A percentile compares a stretch with the other conserved stretches of the same genome.
Evolutionary conservation across 2,113 vertebrate species (phyloP).

Genomic region (Eupsittula cactorum): DNA sequence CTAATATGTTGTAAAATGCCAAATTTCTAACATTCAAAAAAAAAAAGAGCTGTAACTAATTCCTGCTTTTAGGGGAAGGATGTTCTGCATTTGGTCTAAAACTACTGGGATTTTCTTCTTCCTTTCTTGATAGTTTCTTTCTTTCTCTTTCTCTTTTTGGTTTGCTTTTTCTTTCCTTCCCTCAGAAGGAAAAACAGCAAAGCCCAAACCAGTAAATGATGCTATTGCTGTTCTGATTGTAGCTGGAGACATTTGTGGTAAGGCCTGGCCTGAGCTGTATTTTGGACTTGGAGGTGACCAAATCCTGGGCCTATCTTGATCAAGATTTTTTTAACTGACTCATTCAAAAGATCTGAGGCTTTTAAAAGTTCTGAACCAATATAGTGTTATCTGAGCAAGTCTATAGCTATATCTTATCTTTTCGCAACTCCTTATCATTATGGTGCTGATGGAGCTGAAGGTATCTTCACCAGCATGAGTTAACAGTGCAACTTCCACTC

Average conservation of each 20-base stretch:
- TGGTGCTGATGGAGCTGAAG: not conserved
- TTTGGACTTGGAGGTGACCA: not conserved
- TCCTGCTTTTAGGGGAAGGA: not conserved
- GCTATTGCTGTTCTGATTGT: not conserved
- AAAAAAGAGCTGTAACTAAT: not conserved
- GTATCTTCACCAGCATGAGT: not conserved
- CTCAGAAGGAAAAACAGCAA: not conserved
- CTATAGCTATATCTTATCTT: not conserved
- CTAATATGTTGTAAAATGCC: not conserved
- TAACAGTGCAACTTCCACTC: not conserved
- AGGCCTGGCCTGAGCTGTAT: not conserved
- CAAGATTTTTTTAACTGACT: not conserved
- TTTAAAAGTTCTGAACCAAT: not conserved
- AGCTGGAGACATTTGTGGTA: not conserved
- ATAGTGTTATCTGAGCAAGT: not conserved
- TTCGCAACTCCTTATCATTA: not conserved
- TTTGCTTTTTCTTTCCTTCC: not conserved
- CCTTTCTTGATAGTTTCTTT: not conserved
- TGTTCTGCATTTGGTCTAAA: not conserved
- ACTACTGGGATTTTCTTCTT: not conserved
- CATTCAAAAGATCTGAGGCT: not conserved
- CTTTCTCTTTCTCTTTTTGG: not conserved
- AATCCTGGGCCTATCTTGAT: not conserved
- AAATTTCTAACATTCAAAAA: not conserved
- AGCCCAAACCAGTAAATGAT: accelerated